These are phyloP conservation scores for Cyprinodon variegatus DNA, from an alignment of 2,113 vertebrate species.

Conservation along the genomic window DNA sequence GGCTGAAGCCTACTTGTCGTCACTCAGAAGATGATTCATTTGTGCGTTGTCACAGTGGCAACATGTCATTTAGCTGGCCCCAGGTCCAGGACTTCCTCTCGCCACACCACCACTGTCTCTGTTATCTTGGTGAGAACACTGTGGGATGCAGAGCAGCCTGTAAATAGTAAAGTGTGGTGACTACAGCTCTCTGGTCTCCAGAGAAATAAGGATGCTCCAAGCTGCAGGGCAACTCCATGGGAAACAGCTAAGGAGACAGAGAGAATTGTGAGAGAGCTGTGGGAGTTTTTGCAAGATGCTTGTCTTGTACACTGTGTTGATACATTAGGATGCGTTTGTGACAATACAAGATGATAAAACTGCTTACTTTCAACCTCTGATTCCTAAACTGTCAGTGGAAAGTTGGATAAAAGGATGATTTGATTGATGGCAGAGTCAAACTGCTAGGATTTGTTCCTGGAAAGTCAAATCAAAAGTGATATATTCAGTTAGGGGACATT, in stretches of 20 bases:
- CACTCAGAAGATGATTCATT: constrained; percentile 25
- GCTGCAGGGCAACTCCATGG: constrained; percentile 39
- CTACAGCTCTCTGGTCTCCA: constrained; percentile 19
- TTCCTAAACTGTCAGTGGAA: constrained; percentile 10
- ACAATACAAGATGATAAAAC: constrained; percentile 35
- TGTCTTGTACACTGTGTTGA: constrained; percentile 28
- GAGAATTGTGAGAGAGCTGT: constrained; percentile 46
- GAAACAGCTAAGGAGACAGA: constrained; percentile 43
- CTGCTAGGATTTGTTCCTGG: too few species aligned
- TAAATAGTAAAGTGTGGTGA: constrained; percentile 61
- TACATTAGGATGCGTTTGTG: constrained; percentile 24
- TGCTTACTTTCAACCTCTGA: not conserved
- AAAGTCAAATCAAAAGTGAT: too few species aligned
- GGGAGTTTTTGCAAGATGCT: constrained; percentile 40
- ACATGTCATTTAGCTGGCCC: constrained; percentile 52
- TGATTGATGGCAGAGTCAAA: too few species aligned
- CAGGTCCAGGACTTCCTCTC: constrained; percentile 46
- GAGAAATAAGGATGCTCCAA: constrained; percentile 36
- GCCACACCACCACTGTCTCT: constrained; percentile 47
- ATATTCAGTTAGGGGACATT: too few species aligned
- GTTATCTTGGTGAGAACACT: constrained; percentile 55
- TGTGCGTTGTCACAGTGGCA: constrained; percentile 8
- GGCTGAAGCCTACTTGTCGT: constrained; percentile 33
- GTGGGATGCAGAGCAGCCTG: constrained; percentile 58
- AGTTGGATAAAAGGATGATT: not conserved